Conservation (phyloP, 1,140 invertebrate genomes). For the Oreohelix idahoensis region DNA sequence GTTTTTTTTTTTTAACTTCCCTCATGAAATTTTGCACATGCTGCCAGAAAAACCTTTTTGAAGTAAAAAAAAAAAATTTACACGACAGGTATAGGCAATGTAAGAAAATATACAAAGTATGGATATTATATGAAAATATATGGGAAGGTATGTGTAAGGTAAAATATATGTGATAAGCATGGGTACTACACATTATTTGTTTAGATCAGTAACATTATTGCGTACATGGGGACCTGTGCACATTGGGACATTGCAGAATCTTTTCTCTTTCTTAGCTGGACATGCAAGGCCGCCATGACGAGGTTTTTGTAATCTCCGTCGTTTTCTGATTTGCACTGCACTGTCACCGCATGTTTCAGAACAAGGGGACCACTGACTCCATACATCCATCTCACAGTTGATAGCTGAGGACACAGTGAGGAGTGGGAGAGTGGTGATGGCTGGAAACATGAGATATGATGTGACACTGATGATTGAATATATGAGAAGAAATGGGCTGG, state of each 20-base stretch:
- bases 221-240: constrained; percentile 56
- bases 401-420: constrained; percentile 52
- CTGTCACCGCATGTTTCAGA: constrained; percentile 58
- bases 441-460: no score
- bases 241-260: constrained; percentile 58
- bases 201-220: constrained; percentile 18
- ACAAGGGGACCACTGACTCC: constrained; percentile 61
- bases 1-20: no score
- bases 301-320: constrained; percentile 52
- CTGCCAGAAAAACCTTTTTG: neutral
- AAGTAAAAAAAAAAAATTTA: neutral
- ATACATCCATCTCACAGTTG: constrained; percentile 59
- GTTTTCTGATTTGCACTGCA: constrained; percentile 53
- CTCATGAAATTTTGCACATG: neutral
- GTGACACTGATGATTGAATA: no score
- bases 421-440: no score
- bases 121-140: neutral
- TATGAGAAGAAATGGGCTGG: no score
- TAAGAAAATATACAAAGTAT: neutral
- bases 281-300: constrained; percentile 56
- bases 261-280: constrained; percentile 54
- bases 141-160: no score
- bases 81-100: neutral
- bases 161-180: no score
- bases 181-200: neutral